A percentile compares a stretch with the other conserved stretches of the same genome.
Evolutionary conservation across 2,888 invertebrate genomes (phyloP).

Genomic region (Drosophila emarginata): DNA sequence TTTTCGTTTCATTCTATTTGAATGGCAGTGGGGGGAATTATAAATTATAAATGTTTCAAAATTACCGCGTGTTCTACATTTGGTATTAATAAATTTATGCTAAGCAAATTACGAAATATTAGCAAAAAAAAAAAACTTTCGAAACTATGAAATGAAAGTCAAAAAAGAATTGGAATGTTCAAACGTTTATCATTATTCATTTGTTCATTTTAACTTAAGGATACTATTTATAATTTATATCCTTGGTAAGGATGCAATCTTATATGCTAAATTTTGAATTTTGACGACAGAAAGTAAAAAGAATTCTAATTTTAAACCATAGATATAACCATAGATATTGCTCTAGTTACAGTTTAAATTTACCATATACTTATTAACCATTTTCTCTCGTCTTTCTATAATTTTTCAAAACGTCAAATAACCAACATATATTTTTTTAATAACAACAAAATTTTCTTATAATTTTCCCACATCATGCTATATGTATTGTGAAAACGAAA

Average conservation of each 20-base stretch:
- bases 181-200: no score
- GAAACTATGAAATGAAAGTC: no score
- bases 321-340: no score
- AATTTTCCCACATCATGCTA: conserved; percentile 1
- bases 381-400: neutral
- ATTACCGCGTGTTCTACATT: neutral
- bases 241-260: no score
- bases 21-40: neutral
- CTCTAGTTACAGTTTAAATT: neutral
- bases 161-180: no score
- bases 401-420: neutral
- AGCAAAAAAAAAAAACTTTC: no score
- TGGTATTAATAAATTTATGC: neutral
- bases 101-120: no score
- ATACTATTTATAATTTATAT: no score
- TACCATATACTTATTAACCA: neutral
- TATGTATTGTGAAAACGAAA: conserved; percentile 23
- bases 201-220: no score
- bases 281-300: no score
- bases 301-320: no score
- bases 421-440: neutral
- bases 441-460: conserved; percentile 1
- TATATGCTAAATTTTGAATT: no score
- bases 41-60: neutral
- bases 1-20: conserved; percentile 5